Percentiles rank a stretch among this genome's conserved stretches.
Evolutionary conservation across 1,140 invertebrate genomes (phyloP).

Genomic region (Cotesia typhae): DNA sequence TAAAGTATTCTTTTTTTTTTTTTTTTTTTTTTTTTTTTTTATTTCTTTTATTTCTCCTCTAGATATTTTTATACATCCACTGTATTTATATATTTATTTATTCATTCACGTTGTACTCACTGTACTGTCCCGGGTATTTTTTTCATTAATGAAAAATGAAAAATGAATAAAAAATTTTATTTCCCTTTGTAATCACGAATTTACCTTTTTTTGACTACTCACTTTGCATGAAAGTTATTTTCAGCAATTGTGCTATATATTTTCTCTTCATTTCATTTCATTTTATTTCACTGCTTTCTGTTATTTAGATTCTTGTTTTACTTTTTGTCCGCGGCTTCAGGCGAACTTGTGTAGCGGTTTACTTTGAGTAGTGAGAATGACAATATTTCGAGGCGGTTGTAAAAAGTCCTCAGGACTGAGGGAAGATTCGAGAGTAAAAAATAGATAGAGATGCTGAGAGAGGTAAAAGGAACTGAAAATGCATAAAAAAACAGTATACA

Average conservation of each 20-base stretch:
- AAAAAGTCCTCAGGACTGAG: conserved; percentile 7
- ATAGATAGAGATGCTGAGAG: neutral
- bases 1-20: neutral
- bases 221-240: neutral
- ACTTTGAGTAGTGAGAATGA: conserved; percentile 46
- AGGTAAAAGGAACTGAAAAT: conserved; percentile 19
- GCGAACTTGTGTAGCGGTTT: conserved; percentile 26
- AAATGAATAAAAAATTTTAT: too few relatives aligned
- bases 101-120: too few relatives aligned
- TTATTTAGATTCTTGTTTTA: neutral
- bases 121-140: too few relatives aligned
- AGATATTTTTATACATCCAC: neutral
- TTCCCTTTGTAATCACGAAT: too few relatives aligned
- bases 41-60: neutral
- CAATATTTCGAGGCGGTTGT: conserved; percentile 40
- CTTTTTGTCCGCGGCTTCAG: conserved; percentile 25
- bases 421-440: conserved; percentile 1
- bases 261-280: neutral
- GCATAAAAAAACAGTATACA: conserved; percentile 13
- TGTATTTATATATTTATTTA: too few relatives aligned
- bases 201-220: too few relatives aligned
- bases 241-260: neutral
- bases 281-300: neutral
- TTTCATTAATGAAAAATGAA: too few relatives aligned
- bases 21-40: neutral